Evolutionary conservation across 2,797 vertebrate species (phyloP).

Genomic region (Rachycentron canadum): DNA sequence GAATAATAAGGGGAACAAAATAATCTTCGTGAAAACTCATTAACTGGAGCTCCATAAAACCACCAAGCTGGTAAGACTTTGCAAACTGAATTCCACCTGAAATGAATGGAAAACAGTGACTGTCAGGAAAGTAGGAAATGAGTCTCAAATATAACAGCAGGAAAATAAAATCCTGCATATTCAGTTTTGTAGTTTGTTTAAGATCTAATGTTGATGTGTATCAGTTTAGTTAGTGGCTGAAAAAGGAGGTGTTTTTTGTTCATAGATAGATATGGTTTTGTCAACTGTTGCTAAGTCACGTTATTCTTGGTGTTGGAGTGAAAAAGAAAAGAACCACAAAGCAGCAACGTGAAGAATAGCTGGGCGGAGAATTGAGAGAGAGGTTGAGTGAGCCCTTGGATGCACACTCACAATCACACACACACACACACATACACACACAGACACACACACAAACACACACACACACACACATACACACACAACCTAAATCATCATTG

Average conservation of each 20-base stretch:
- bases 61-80: slow-evolving; percentile 35
- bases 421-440: slow-evolving; percentile 37
- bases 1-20: slow-evolving; percentile 3
- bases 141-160: slow-evolving; percentile 48
- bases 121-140: slow-evolving; percentile 45
- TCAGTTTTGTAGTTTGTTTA: slow-evolving; percentile 35
- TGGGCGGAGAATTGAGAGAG: slow-evolving; percentile 34
- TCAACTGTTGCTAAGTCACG: slow-evolving; percentile 38
- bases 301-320: slow-evolving; percentile 17
- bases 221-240: slow-evolving; percentile 21
- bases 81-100: slow-evolving; percentile 38
- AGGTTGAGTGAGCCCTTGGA: slow-evolving; percentile 50
- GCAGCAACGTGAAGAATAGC: slow-evolving; percentile 56
- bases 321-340: slow-evolving; percentile 55
- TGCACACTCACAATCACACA: slow-evolving; percentile 30
- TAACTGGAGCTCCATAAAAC: background rate
- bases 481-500: slow-evolving; percentile 88
- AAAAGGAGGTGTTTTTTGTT: slow-evolving; percentile 18
- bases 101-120: slow-evolving; percentile 47
- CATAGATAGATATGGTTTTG: background rate
- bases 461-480: slow-evolving; percentile 54
- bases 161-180: slow-evolving; percentile 15
- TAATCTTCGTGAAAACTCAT: slow-evolving; percentile 20
- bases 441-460: slow-evolving; percentile 25
- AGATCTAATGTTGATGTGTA: slow-evolving; percentile 16